Evolutionary conservation across 2,113 vertebrate genomes (phyloP), one percentile per base, ranked within the genome.

Genomic region (Dipodomys stephensi): DNA sequence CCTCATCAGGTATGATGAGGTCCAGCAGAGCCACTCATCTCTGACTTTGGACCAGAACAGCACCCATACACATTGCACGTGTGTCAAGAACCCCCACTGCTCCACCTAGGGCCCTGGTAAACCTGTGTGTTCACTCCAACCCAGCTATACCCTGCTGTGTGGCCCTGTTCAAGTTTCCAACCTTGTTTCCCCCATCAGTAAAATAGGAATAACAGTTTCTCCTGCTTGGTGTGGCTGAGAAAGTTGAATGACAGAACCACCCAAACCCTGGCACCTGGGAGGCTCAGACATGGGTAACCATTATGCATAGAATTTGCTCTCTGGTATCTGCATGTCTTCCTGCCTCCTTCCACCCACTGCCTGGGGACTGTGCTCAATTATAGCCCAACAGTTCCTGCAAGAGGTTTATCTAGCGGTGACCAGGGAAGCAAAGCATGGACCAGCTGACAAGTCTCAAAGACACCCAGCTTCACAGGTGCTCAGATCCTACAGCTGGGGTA

Each of bases 211-310:
- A 23, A 23, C 23, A 60, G 62, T 30, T 30, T 83, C 49, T 73
- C 49, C 62, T 53, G 32, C 44, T 16, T 4, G 23, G 32, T 27
- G 77, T 32, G 6, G 23, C 8, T 64, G 69, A 78, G 25, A 89
- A 22, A 74, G n/a, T 28, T 11, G 81, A 89, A 46, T 12, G 35
- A 79, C 15, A 16, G 25, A 46, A 20, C 23, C 46, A 4, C 9
- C 11, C 39, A 8, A 19, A 9, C 15, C 27, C 74, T 2, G 3
- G n/a, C 9, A 5, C 15, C 1, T 0, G 2, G 71, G 27, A 18
- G 74, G 7, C 67, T 44, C 10, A 20, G 30, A 20, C 0, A 1
- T 15, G 23, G 44, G 30, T 23, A 64, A 64, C n/a, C n/a, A 13
- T 18, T 64, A 53, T 18, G 18, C 10, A 57, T 7, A 27, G 71